Percentiles rank a stretch among this genome's conserved stretches.
Conservation (phyloP, 2,113 vertebrate genomes). For the Sylvicapra grimmia region DNA sequence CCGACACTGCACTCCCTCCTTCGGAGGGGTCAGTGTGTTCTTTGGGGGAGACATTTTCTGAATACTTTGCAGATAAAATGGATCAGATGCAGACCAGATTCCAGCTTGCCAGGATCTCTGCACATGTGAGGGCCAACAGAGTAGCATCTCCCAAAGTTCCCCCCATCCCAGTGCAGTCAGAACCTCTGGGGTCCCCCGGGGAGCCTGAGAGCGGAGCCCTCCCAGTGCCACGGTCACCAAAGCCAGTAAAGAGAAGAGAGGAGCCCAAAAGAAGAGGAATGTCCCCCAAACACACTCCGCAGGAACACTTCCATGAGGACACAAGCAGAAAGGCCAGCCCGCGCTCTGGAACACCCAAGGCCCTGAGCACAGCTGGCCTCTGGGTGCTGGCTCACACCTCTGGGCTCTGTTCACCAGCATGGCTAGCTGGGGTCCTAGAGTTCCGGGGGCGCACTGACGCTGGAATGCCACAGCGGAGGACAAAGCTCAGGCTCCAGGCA, state of each 20-base stretch:
- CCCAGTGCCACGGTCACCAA: fast-evolving
- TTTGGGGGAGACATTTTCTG: constrained; percentile 55
- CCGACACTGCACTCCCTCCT: constrained; percentile 35
- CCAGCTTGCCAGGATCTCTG: not conserved
- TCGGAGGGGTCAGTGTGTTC: constrained; percentile 60
- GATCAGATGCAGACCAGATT: constrained; percentile 64
- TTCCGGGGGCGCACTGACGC: not conserved
- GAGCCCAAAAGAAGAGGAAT: not conserved
- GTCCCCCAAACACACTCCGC: not conserved
- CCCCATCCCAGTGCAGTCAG: not conserved
- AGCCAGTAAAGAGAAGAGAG: not conserved
- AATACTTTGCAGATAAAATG: constrained; percentile 63
- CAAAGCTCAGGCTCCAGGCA: not conserved
- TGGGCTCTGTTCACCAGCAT: not conserved
- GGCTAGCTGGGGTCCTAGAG: not conserved
- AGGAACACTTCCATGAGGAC: not conserved
- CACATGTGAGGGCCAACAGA: not conserved
- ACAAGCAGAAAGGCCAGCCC: not conserved
- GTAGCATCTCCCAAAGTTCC: not conserved
- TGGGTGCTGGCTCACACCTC: not conserved
- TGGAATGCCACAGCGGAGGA: not conserved
- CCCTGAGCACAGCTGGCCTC: not conserved
- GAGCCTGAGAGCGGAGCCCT: not conserved
- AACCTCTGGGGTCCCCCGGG: fast-evolving
- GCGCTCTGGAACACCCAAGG: fast-evolving